These are phyloP conservation scores for Penelope pileata DNA, from an alignment of 2,113 vertebrate species.

Conservation along the genomic window DNA sequence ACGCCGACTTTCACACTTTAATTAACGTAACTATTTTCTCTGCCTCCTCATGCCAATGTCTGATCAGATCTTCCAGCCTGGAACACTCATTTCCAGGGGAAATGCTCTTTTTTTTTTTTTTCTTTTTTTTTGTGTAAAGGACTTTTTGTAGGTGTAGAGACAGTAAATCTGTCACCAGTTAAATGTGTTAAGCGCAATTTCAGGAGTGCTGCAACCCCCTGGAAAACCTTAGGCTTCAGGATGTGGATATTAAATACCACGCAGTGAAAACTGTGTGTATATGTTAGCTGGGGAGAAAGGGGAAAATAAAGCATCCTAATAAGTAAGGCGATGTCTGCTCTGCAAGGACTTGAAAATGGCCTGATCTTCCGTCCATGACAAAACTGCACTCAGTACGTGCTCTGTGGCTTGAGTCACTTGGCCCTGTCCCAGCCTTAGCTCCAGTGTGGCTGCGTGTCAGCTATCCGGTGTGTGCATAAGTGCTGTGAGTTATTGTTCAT, in stretches of 20 bases:
- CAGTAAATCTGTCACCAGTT: not conserved
- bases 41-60: not conserved
- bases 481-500: not conserved
- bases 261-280: not conserved
- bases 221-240: not conserved
- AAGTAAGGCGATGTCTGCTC: not conserved
- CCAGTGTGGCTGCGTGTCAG: not conserved
- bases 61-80: not conserved
- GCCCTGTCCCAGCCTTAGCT: not conserved
- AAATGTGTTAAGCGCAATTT: not conserved
- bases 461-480: not conserved
- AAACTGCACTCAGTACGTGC: not conserved
- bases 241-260: not conserved
- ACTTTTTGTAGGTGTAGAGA: not conserved
- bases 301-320: not conserved
- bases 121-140: not conserved
- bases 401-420: constrained; percentile 24
- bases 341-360: not conserved
- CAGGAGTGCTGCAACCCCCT: not conserved
- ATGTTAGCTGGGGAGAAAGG: not conserved
- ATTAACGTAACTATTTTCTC: not conserved
- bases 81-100: not conserved
- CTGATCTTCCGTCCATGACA: not conserved
- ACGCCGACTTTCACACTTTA: not conserved
- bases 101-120: not conserved